Evolutionary conservation across 2,797 vertebrate species (phyloP).

Genomic region (Bradypodion pumilum): DNA sequence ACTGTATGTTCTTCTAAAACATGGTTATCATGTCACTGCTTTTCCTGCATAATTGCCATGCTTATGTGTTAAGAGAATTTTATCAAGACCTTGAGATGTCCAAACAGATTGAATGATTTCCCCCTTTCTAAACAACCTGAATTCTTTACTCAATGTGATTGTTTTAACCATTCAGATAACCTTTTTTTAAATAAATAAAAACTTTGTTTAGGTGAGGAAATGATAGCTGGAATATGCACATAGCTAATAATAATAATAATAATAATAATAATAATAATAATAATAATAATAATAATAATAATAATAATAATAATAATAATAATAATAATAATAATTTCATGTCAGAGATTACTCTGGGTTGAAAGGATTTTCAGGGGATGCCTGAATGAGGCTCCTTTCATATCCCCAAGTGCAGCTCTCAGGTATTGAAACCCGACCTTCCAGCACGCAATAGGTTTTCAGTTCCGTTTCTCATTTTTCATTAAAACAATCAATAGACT

Average conservation of each 20-base stretch:
- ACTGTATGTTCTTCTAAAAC: not conserved
- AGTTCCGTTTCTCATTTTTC: constrained; percentile 35
- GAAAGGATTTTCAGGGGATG: too few species aligned
- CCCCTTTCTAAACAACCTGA: not conserved
- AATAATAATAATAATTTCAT: too few species aligned
- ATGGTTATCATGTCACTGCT: too few species aligned
- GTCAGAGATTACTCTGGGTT: too few species aligned
- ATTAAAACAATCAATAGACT: constrained; percentile 38
- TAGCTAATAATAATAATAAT: too few species aligned
- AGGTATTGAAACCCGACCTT: too few species aligned
- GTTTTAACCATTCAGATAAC: not conserved
- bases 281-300: too few species aligned
- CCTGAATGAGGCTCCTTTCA: too few species aligned
- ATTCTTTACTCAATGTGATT: not conserved
- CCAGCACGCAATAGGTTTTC: not conserved
- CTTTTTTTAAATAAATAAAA: too few species aligned
- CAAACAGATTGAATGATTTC: not conserved
- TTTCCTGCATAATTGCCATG: not conserved
- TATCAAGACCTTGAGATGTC: not conserved
- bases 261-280: too few species aligned
- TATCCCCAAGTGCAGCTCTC: too few species aligned
- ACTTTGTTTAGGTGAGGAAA: constrained; percentile 33
- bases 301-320: too few species aligned
- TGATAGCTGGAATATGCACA: constrained; percentile 24
- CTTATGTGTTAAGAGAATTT: constrained; percentile 1